Evolutionary conservation across 2,888 invertebrate genomes (phyloP).

Genomic region (Nymphalis urticae): DNA sequence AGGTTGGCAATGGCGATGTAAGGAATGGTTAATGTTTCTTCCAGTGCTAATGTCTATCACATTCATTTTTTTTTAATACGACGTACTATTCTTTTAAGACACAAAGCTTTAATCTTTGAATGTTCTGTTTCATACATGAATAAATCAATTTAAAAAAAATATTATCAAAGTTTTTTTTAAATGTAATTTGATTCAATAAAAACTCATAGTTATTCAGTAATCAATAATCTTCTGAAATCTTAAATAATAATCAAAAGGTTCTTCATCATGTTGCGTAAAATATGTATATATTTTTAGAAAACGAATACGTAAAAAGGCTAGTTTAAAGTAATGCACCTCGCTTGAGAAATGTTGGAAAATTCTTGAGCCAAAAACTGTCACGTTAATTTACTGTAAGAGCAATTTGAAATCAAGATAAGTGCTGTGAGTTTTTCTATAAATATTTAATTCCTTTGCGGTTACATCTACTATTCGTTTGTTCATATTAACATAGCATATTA

Average conservation of each 20-base stretch:
- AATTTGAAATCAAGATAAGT: slow-evolving; percentile 38
- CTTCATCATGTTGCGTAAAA: neutral
- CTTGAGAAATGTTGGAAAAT: slow-evolving; percentile 28
- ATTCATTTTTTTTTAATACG: no score
- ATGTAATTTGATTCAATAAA: no score
- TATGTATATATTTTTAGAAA: neutral
- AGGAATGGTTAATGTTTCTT: no score
- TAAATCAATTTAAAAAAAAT: no score
- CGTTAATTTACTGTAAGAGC: slow-evolving; percentile 35
- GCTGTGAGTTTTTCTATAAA: slow-evolving; percentile 35
- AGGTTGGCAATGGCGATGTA: no score
- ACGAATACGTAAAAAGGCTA: slow-evolving; percentile 21
- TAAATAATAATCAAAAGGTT: neutral
- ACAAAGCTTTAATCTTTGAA: no score
- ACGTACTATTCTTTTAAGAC: no score
- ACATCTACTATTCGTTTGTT: slow-evolving; percentile 16
- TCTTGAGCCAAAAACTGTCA: slow-evolving; percentile 36
- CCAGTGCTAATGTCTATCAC: no score
- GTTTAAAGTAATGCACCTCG: slow-evolving; percentile 32
- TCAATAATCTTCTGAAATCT: neutral
- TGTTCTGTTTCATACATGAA: no score
- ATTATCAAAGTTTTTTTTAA: no score
- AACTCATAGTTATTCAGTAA: no score
- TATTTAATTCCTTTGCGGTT: slow-evolving; percentile 33
- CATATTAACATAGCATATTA: slow-evolving; percentile 16